phyloP scores from a whole-genome alignment of 2,888 invertebrate species.

The Caenorhabditis imperialis region DNA sequence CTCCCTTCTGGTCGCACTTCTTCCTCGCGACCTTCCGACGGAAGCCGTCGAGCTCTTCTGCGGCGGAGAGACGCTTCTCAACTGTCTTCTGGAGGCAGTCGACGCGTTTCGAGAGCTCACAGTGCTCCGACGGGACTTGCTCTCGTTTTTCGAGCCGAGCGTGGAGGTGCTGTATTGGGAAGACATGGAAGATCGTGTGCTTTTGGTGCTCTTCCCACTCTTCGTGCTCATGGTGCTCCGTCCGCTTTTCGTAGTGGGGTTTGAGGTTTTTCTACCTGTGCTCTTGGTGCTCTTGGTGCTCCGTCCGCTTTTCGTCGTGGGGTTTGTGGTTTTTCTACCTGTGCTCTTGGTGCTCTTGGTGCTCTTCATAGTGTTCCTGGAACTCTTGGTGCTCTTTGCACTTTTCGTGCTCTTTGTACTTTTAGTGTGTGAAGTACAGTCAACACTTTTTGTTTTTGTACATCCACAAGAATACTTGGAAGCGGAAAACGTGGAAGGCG shows the following conservation, averaged over 20 bases:
- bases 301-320: background rate
- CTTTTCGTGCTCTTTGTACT: too few species aligned
- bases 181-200: background rate
- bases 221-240: background rate
- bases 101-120: constrained; percentile 4
- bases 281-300: background rate
- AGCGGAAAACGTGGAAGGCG: too few species aligned
- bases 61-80: constrained; percentile 17
- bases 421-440: too few species aligned
- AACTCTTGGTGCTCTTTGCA: constrained; percentile 2
- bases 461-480: too few species aligned
- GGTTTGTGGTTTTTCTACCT: background rate
- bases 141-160: constrained; percentile 12
- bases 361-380: background rate
- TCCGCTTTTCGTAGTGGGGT: background rate
- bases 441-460: too few species aligned
- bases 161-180: constrained; percentile 10
- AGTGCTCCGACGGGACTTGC: constrained; percentile 8
- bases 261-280: background rate
- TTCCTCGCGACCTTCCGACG: constrained; percentile 16
- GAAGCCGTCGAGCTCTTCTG: constrained; percentile 6
- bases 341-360: background rate
- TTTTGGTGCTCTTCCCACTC: background rate
- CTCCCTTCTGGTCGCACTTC: constrained; percentile 13
- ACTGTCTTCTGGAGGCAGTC: constrained; percentile 12